Evolutionary conservation across 2,113 vertebrate species (phyloP).

Genomic region (Xyrauchen texanus): DNA sequence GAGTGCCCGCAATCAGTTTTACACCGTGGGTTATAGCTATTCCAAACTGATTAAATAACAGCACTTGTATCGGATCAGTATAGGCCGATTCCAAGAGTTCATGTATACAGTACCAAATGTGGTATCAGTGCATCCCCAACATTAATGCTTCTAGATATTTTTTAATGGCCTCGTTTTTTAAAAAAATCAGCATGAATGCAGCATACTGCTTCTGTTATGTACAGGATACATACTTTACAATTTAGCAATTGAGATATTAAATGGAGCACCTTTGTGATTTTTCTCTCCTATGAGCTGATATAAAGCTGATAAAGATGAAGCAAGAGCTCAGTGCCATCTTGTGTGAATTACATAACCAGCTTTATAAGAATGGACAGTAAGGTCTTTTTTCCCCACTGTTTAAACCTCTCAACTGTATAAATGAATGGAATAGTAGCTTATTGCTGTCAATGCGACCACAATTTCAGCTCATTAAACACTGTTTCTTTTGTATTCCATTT

Average conservation of each 20-base stretch:
- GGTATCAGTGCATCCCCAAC: no score
- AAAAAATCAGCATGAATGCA: no score
- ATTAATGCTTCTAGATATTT: no score
- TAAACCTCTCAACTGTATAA: background rate
- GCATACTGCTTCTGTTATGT: no score
- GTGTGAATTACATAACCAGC: background rate
- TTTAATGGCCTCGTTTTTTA: no score
- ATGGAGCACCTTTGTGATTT: background rate
- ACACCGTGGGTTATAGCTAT: no score
- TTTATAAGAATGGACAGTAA: conserved; percentile 9
- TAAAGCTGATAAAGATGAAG: background rate
- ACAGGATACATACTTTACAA: no score
- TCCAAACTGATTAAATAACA: no score
- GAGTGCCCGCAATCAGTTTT: no score
- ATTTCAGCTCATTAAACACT: conserved; percentile 11
- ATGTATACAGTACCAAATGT: no score
- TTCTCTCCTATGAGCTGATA: background rate
- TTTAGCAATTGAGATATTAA: background rate
- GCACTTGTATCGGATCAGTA: no score
- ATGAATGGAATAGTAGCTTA: background rate
- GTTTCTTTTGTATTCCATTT: conserved; percentile 5
- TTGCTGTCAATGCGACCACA: background rate
- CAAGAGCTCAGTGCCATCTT: background rate
- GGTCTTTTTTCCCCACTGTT: background rate
- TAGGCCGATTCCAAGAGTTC: no score